Conservation (phyloP, 1,140 invertebrate genomes). For the Trichoplusia ni region DNA sequence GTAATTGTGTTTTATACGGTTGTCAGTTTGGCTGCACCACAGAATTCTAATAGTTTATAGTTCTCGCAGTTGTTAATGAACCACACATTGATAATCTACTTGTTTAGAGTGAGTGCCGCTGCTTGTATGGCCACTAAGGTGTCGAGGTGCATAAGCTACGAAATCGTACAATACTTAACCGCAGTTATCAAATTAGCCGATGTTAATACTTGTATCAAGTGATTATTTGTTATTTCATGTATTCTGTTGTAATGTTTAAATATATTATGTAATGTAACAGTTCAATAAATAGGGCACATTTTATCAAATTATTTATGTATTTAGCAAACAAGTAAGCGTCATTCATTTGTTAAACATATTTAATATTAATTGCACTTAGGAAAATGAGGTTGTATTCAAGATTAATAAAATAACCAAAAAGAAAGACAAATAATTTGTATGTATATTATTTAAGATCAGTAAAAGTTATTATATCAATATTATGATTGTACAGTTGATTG, state of each 20-base stretch:
- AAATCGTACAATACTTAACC: conserved; percentile 1
- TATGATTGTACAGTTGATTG: conserved; percentile 69
- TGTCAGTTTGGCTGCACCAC: no score
- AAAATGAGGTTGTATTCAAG: conserved; percentile 78
- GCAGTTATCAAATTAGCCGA: conserved; percentile 18
- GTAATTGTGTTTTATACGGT: no score
- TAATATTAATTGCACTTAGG: conserved; percentile 72
- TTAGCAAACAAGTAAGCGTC: conserved; percentile 38
- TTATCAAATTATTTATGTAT: conserved; percentile 48
- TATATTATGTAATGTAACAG: conserved; percentile 20
- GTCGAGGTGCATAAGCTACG: no score
- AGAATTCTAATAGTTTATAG: no score
- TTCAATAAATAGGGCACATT: conserved; percentile 46
- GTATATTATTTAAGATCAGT: conserved; percentile 77
- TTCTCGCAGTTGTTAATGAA: no score
- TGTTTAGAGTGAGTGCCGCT: no score
- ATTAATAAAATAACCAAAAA: conserved; percentile 65
- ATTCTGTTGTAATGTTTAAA: conserved; percentile 23
- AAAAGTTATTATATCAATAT: conserved; percentile 59
- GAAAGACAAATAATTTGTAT: conserved; percentile 78
- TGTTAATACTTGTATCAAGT: neutral
- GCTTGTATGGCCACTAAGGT: no score
- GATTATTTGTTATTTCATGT: conserved; percentile 11
- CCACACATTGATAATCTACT: no score
- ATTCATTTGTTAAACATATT: conserved; percentile 47